These are phyloP conservation scores for Drosophila parabipectinata DNA, from an alignment of 1,140 invertebrate species.

Conservation along the genomic window DNA sequence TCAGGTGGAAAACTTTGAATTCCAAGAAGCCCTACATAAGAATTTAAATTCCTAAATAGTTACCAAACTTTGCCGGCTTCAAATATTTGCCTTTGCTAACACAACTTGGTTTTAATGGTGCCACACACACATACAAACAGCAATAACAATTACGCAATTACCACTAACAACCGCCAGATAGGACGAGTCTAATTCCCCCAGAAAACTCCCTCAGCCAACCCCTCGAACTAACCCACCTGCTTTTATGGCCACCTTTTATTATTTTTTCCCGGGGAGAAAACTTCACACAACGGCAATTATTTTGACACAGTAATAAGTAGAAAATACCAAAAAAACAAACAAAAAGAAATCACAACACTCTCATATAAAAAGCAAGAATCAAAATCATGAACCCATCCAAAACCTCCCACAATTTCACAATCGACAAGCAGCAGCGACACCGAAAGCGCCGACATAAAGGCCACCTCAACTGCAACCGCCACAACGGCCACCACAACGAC, in stretches of 20 bases:
- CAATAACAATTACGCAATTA: conserved; percentile 58
- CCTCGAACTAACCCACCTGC: conserved; percentile 24
- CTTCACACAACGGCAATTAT: conserved; percentile 58
- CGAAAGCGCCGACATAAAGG: conserved; percentile 85
- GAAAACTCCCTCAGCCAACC: conserved; percentile 15
- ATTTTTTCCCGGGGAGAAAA: conserved; percentile 1
- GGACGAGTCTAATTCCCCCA: neutral
- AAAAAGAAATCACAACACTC: conserved; percentile 26
- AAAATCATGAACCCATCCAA: conserved; percentile 53
- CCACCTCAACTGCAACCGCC: conserved; percentile 68
- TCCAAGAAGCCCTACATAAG: neutral
- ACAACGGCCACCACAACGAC: conserved; percentile 68
- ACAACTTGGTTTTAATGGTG: conserved; percentile 53
- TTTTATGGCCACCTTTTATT: conserved; percentile 25
- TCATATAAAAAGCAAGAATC: conserved; percentile 29
- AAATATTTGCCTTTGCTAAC: conserved; percentile 48
- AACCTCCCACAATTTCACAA: conserved; percentile 48
- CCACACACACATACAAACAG: conserved; percentile 19
- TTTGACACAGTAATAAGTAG: conserved; percentile 71
- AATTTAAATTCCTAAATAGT: conserved; percentile 7
- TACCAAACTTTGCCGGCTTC: neutral
- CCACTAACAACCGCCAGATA: conserved; percentile 44
- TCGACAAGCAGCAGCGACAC: conserved; percentile 84
- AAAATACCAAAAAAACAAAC: conserved; percentile 11
- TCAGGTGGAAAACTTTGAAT: conserved; percentile 1